Evolutionary conservation across 1,140 invertebrate species (phyloP).

Genomic region (Aphis craccivora): DNA sequence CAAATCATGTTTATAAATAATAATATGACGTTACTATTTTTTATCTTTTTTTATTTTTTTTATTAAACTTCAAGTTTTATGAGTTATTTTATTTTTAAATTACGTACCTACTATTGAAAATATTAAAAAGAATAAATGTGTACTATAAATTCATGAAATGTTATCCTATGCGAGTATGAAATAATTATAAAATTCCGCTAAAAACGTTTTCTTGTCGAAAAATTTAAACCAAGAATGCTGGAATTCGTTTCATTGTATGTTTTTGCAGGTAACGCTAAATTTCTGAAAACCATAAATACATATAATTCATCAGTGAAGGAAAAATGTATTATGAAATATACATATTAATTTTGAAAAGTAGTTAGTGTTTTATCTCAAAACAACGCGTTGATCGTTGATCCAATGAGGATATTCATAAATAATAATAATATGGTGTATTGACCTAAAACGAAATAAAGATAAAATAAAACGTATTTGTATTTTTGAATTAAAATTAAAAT

Average conservation of each 20-base stretch:
- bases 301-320: background rate
- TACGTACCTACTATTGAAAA: background rate
- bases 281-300: background rate
- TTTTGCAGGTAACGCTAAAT: background rate
- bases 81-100: slow-evolving; percentile 22
- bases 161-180: background rate
- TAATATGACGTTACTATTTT: background rate
- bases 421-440: background rate
- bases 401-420: background rate
- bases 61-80: background rate
- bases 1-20: background rate
- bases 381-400: background rate
- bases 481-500: background rate
- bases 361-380: background rate
- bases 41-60: background rate
- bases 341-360: slow-evolving; percentile 13
- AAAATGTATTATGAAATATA: background rate
- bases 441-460: background rate
- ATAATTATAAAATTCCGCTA: slow-evolving; percentile 38
- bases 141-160: slow-evolving; percentile 8
- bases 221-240: background rate
- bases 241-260: slow-evolving; percentile 18
- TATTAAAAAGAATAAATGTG: background rate
- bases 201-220: background rate
- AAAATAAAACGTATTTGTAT: background rate